Base-by-base conservation (phyloP, 2,113 vertebrate genomes). In the Cromileptes altivelis region DNA sequence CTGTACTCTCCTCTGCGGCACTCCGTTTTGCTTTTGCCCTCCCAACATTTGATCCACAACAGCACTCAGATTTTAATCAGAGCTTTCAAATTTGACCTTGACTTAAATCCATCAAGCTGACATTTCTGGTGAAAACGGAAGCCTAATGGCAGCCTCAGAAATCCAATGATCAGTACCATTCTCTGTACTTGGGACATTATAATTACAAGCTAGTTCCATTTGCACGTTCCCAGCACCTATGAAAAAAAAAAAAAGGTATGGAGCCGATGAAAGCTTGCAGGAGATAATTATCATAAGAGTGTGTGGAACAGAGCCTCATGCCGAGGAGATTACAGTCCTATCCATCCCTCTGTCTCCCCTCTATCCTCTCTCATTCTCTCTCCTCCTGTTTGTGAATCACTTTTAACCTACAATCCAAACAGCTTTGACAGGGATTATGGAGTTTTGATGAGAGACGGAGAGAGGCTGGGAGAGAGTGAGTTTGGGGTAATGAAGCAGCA, bases 81-180 rank as follows among this genome's bases (percentile, higher is more conserved):
- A 81, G 81, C 92, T 93, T 93, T 95, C 91, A 91, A 87, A 93
- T 92, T 86, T 94, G 91, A 95, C 93, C 94, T 95, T 93, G 93
- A 93, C 91, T 93, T 91, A 86, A 95, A 94, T 94, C 93, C 93
- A 94, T 94, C 93, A 95, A 68, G 73, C 70, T 92, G 87, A 94
- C 94, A 88, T 91, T 89, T 91, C 58, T 82, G 82, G 67, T 74
- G 68, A 74, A 70, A 83, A 56, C 42, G 3, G 60, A 53, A 55
- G 33, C 53, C 68, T 3, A 62, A 60, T 62, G 74, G 84, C 81
- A 68, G 85, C 47, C 64, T 87, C 58, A 63, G 65, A 88, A 87
- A 86, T 75, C 64, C 56, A 75, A 72, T 75, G 74, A 88, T 85
- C 87, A 78, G 30, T 53, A 77, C 40, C 53, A 62, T 81, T 87